A percentile compares a stretch with the other conserved stretches of the same genome.
phyloP scores from a whole-genome alignment of 2,888 invertebrate genomes.

The Lepetodrilus schrolli region DNA sequence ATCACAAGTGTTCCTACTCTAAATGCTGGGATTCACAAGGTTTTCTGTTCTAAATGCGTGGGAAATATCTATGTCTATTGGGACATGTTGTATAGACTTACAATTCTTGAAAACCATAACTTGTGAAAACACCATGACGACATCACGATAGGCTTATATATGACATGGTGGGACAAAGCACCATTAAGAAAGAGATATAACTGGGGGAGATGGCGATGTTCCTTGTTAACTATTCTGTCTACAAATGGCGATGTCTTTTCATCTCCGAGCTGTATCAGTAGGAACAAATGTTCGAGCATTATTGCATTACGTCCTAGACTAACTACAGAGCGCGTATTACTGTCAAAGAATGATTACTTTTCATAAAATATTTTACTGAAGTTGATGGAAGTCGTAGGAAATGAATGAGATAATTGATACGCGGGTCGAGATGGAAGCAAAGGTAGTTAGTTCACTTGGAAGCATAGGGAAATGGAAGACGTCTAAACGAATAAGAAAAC shows the following conservation, averaged over 20 bases:
- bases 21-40: too few species aligned
- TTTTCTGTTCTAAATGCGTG: too few species aligned
- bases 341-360: constrained; percentile 6
- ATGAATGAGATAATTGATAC: constrained; percentile 7
- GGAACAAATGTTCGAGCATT: not conserved
- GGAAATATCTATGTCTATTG: too few species aligned
- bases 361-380: not conserved
- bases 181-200: too few species aligned
- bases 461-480: not conserved
- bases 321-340: not conserved
- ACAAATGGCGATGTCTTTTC: not conserved
- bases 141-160: too few species aligned
- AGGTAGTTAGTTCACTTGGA: not conserved
- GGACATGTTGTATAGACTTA: too few species aligned
- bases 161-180: too few species aligned
- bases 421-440: not conserved
- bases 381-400: not conserved
- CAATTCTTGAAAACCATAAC: too few species aligned
- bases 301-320: not conserved
- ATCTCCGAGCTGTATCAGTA: not conserved
- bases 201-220: too few species aligned
- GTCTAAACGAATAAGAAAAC: not conserved
- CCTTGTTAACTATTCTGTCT: too few species aligned
- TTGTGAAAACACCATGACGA: not conserved
- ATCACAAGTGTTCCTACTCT: too few species aligned